Evolutionary conservation across 2,888 invertebrate genomes (phyloP).

Genomic region (Cantharis flavilabris): DNA sequence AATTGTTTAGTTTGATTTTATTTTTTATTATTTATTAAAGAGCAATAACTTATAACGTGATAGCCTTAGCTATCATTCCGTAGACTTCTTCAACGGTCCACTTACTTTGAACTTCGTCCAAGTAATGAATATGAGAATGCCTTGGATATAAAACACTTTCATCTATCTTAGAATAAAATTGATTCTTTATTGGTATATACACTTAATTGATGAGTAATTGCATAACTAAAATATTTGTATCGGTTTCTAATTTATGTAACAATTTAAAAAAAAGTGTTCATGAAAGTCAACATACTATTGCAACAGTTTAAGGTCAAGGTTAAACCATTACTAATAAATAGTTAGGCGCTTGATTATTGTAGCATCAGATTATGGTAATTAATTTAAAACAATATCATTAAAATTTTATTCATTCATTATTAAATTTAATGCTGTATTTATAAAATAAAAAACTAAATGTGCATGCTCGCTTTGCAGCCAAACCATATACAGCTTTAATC

Average conservation of each 20-base stretch:
- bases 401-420: not conserved
- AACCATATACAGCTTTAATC: not conserved
- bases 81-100: too few species aligned
- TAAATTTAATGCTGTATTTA: not conserved
- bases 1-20: too few species aligned
- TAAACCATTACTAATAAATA: not conserved
- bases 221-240: not conserved
- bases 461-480: not conserved
- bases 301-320: not conserved
- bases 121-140: not conserved
- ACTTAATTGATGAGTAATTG: not conserved
- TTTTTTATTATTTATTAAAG: too few species aligned
- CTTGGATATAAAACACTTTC: not conserved
- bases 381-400: not conserved
- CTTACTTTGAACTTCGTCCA: too few species aligned
- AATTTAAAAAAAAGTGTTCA: not conserved
- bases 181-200: not conserved
- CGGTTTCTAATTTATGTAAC: not conserved
- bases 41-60: too few species aligned
- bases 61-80: too few species aligned
- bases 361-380: not conserved
- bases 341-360: not conserved
- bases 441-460: not conserved
- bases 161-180: not conserved
- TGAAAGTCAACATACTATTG: not conserved